Evolutionary conservation across 2,113 vertebrate species (phyloP).

Genomic region (Planiliza haematocheilus): DNA sequence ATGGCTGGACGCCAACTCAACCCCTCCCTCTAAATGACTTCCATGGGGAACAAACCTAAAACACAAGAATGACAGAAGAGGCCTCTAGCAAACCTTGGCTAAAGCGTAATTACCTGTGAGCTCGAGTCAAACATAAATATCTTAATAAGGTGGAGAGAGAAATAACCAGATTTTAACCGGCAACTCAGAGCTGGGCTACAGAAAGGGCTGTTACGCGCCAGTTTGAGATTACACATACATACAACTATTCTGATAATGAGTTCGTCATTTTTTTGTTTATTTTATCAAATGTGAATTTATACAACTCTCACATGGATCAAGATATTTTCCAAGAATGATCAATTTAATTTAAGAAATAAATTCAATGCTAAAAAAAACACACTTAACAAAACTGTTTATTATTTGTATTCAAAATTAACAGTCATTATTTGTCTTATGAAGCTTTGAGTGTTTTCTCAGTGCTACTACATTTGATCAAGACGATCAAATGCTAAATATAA

Average conservation of each 20-base stretch:
- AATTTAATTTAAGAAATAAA: background rate
- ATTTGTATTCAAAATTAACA: too few species aligned
- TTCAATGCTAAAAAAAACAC: background rate
- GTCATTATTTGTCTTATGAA: too few species aligned
- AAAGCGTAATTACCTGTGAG: conserved; percentile 44
- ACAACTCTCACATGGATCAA: too few species aligned
- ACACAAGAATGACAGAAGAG: conserved; percentile 50
- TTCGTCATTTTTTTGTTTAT: background rate
- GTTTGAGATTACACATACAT: too few species aligned
- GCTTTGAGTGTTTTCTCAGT: too few species aligned
- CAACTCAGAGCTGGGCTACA: background rate
- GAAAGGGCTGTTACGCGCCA: too few species aligned
- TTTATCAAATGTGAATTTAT: too few species aligned
- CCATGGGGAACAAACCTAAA: conserved; percentile 69
- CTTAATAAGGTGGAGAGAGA: conserved; percentile 7
- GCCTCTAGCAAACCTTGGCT: conserved; percentile 37
- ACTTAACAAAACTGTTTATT: background rate
- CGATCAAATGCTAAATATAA: too few species aligned
- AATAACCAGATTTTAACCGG: conserved; percentile 1
- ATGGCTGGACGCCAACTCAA: conserved; percentile 75
- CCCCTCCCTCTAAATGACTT: conserved; percentile 80
- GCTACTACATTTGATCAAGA: background rate
- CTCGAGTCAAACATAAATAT: conserved; percentile 26
- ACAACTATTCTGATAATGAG: background rate
- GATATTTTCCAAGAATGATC: background rate